Evolutionary conservation across 2,113 vertebrate genomes (phyloP), one percentile per base, ranked within the genome.

Genomic region (Centropus bengalensis): DNA sequence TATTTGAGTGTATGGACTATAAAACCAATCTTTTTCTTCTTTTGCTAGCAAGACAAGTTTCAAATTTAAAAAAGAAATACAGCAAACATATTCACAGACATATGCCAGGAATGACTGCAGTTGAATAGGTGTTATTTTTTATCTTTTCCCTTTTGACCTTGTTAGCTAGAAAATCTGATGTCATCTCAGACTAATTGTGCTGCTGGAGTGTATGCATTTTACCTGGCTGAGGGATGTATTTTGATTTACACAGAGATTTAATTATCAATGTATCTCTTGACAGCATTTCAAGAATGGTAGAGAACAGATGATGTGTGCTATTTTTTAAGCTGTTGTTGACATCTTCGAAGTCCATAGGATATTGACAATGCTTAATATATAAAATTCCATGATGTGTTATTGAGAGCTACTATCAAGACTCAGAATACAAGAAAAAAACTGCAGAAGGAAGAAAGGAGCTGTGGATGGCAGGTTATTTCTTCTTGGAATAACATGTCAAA

Each of bases 61-160:
- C 87, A 85, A 82, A 93, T 89, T 87, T 33, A 76, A 94, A 76
- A 90, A 70, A 86, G 42, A 76, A 89, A 75, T 68, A 49, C 27
- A 51, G 55, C 79, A 76, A 75, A 51, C 47, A 27, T 49, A 68
- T 68, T 86, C 24, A 36, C 22, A 82, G 75, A 67, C 18, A 32
- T 75, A 59, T 47, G 54, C 59, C 86, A 89, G 55, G 70, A 77
- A 79, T 27, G 45, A 82, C 15, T 84, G 66, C 52, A 51, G 66
- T 51, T 92, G 88, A 92, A 84, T 64, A 89, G 58, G 45, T 94
- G 69, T 86, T 92, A 60, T 56, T 90, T 86, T 27, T 71, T 14
- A n/a, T 91, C 80, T 91, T 90, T 88, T 94, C 75, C 88, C 67
- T 88, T 82, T 87, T 92, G 85, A 94, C 94, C 82, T 94, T 92